Conservation (phyloP, 2,888 invertebrate genomes). For the Epinotia bilunana region DNA sequence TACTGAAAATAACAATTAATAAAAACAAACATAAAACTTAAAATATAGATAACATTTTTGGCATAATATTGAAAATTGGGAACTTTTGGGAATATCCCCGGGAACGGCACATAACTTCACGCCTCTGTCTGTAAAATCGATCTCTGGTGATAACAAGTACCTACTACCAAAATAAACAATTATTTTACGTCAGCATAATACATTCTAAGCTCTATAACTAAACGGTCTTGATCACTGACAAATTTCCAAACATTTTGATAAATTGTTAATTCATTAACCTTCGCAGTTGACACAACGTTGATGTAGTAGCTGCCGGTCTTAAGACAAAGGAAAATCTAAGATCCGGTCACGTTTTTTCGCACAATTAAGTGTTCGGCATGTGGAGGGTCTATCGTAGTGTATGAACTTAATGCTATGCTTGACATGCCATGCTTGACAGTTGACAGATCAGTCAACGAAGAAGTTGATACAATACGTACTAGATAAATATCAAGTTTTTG, state of each 20-base stretch:
- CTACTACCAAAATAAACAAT: not conserved
- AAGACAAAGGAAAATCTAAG: constrained; percentile 37
- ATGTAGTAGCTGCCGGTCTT: constrained; percentile 18
- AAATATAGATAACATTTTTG: too few species aligned
- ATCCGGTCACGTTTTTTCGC: constrained; percentile 40
- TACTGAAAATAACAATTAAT: too few species aligned
- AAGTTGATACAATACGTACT: not conserved
- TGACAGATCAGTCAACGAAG: not conserved
- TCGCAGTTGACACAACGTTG: constrained; percentile 36
- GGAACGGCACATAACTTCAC: too few species aligned
- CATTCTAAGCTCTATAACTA: constrained; percentile 13
- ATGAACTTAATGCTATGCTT: not conserved
- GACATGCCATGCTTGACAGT: not conserved
- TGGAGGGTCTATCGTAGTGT: constrained; percentile 9
- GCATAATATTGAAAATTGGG: too few species aligned
- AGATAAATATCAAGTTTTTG: not conserved
- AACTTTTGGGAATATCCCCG: too few species aligned
- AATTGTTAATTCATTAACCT: constrained; percentile 39
- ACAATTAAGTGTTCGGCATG: constrained; percentile 32
- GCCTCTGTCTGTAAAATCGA: too few species aligned
- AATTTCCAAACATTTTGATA: constrained; percentile 40
- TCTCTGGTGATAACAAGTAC: too few species aligned
- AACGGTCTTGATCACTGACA: constrained; percentile 14
- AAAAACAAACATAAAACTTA: too few species aligned
- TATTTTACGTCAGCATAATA: not conserved